These are phyloP conservation scores for Carapus acus DNA, from an alignment of 2,797 vertebrate species.

Conservation along the genomic window DNA sequence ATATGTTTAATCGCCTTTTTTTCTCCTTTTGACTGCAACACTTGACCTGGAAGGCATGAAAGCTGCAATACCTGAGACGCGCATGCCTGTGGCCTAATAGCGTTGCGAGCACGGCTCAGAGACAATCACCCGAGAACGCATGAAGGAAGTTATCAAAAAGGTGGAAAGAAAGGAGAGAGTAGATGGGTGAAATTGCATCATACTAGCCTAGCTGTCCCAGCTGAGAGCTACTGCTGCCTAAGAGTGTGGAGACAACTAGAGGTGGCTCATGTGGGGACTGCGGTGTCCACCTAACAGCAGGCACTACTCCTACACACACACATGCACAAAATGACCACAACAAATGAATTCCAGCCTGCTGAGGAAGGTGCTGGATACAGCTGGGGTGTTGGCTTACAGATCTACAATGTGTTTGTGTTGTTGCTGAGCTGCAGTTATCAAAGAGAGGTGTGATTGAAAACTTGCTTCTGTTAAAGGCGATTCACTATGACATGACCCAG, in stretches of 20 bases:
- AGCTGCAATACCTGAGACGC: constrained; percentile 21
- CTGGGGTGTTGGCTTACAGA: constrained; percentile 55
- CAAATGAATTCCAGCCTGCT: constrained; percentile 61
- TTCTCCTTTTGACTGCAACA: constrained; percentile 13
- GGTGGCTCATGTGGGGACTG: constrained; percentile 42
- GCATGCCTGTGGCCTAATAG: constrained; percentile 4
- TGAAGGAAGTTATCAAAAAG: constrained; percentile 49
- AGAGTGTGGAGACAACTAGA: constrained; percentile 53
- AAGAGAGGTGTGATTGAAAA: constrained; percentile 56
- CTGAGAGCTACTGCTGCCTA: constrained; percentile 63
- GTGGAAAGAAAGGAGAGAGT: constrained; percentile 37
- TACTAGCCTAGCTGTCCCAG: constrained; percentile 49
- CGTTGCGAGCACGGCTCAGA: constrained; percentile 8
- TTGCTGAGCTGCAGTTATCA: constrained; percentile 33
- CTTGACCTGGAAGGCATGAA: constrained; percentile 38
- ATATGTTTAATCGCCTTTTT: constrained; percentile 23
- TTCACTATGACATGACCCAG: constrained; percentile 54
- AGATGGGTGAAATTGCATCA: constrained; percentile 50
- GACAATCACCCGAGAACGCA: constrained; percentile 31
- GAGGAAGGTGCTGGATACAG: constrained; percentile 37
- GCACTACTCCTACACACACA: constrained; percentile 32
- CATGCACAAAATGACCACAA: constrained; percentile 51
- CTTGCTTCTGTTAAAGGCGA: constrained; percentile 50
- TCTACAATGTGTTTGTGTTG: constrained; percentile 47
- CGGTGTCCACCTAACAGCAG: constrained; percentile 46